Percentiles rank a stretch among this genome's conserved stretches.
Conservation (phyloP, 2,113 vertebrate species). For the Notechis scutatus region DNA sequence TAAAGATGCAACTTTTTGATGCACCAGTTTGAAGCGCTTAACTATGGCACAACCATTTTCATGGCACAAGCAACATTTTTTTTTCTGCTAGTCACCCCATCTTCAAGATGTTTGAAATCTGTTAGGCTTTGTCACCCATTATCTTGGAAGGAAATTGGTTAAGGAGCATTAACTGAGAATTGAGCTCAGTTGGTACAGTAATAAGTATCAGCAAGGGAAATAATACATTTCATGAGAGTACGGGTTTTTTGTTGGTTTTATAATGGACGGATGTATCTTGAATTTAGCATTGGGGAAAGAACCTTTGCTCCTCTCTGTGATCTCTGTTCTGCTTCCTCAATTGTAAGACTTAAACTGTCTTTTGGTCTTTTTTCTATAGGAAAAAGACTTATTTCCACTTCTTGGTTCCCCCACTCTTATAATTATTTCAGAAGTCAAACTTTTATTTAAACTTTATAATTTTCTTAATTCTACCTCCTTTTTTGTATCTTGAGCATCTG, state of each 20-base stretch:
- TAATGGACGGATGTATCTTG: neutral
- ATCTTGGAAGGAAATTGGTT: neutral
- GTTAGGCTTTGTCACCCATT: neutral
- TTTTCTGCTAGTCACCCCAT: neutral
- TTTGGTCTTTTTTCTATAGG: neutral
- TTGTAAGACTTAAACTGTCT: neutral
- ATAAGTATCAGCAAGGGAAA: neutral
- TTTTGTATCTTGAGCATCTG: neutral
- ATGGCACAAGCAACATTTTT: neutral
- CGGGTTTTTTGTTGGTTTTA: neutral
- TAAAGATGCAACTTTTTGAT: neutral
- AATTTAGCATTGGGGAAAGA: neutral
- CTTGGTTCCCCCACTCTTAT: neutral
- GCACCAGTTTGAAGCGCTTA: neutral
- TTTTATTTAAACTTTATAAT: neutral
- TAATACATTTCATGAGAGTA: neutral
- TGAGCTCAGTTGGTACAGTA: neutral
- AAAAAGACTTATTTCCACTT: neutral
- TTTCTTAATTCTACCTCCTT: neutral
- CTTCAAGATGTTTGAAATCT: neutral
- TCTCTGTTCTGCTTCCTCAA: neutral
- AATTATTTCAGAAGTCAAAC: neutral
- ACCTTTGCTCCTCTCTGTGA: neutral
- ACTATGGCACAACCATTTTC: neutral
- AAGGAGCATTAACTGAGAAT: neutral